Percentiles rank a stretch among this genome's conserved stretches.
phyloP scores from a whole-genome alignment of 2,888 invertebrate species.

The Drosophila pseudotalamancana region DNA sequence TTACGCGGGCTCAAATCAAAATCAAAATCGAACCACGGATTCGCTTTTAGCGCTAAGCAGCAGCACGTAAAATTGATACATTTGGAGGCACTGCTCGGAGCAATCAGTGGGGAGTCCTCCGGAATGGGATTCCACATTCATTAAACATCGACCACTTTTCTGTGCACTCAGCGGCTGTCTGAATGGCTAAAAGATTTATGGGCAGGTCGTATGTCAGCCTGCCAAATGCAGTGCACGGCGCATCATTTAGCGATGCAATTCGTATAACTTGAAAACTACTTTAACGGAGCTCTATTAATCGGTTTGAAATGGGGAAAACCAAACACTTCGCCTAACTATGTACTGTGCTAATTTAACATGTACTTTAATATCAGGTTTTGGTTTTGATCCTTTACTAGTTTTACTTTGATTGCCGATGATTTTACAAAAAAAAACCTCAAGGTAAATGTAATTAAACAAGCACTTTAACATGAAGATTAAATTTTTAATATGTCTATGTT shows the following conservation, averaged over 20 bases:
- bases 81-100: slow-evolving; percentile 41
- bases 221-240: slow-evolving; percentile 36
- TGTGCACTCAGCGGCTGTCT: slow-evolving; percentile 56
- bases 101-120: slow-evolving; percentile 18
- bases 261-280: neutral
- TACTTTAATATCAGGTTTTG: neutral
- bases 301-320: neutral
- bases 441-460: neutral
- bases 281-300: neutral
- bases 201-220: slow-evolving; percentile 38
- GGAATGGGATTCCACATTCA: slow-evolving; percentile 52
- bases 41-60: slow-evolving; percentile 47
- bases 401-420: no score
- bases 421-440: no score
- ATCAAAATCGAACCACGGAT: slow-evolving; percentile 67
- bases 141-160: slow-evolving; percentile 68
- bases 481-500: no score
- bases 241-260: slow-evolving; percentile 35
- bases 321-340: no score
- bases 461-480: neutral
- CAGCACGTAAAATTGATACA: slow-evolving; percentile 72
- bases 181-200: slow-evolving; percentile 49
- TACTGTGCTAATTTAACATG: neutral
- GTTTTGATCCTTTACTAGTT: no score
- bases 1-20: slow-evolving; percentile 69